Base-by-base conservation (phyloP, 2,797 vertebrate species). In the Geotrypetes seraphini region DNA sequence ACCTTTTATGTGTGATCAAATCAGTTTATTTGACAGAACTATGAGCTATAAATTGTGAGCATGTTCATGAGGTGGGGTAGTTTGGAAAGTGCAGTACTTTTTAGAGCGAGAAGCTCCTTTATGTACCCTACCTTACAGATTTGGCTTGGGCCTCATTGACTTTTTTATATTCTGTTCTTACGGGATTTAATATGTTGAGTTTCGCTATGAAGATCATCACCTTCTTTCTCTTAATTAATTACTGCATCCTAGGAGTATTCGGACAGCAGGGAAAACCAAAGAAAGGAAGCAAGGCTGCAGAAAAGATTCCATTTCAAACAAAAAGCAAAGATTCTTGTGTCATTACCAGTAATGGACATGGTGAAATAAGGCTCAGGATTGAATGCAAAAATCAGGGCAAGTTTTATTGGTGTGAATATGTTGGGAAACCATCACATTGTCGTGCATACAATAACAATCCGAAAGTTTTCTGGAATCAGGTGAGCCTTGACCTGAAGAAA, bases 371-470 rank as follows among this genome's bases (percentile, higher is more conserved):
- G 20, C 60, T 91, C 33, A 71, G 73, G 47, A 31, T 90, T 22
- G 51, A 64, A 2, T 91, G 90, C 51, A 60, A 31, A 36, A 61
- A 71, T 20, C 48, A 10, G 16, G 43, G 29, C 29, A 44, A 49
- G 22, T 57, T 64, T 1, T 89, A 89, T 66, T 87, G 81, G 83
- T 92, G 88, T 22, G 85, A 90, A 12, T 91, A 81, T 32, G 17
- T 47, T 5, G 85, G 87, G 24, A 79, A 65, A 24, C 88, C 88
- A 0, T 39, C 78, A 1, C 22, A 60, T 19, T 90, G 87, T 32
- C 66, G 63, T 18, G 16, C 73, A 19, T 92, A 86, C 56, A 79
- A 63, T 55, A 78, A 63, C 31, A 82, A 88, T 28, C 83, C 83
- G 5, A 76, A 65, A 4, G 75, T 83, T 25, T 91, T 79, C 63